Evolutionary conservation across 2,888 invertebrate genomes (phyloP).

Genomic region (Drosophila tanythrix): DNA sequence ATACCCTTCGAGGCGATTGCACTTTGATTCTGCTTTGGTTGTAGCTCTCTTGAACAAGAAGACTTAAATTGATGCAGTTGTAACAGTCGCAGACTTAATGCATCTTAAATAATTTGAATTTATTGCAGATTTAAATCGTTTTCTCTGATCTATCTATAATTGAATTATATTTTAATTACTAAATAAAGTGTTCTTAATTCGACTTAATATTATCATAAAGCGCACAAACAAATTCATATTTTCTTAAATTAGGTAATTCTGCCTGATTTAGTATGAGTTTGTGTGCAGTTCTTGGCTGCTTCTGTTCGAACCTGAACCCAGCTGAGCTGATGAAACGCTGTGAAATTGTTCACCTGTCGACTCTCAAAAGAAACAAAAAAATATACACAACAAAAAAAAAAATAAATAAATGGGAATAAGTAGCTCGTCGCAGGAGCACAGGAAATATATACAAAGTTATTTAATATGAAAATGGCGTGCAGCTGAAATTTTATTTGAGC

Average conservation of each 20-base stretch:
- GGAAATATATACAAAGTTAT: conserved; percentile 76
- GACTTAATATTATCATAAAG: background rate
- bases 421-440: conserved; percentile 48
- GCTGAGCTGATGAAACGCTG: conserved; percentile 50
- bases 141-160: background rate
- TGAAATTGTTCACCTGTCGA: conserved; percentile 72
- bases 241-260: conserved; percentile 15
- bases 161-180: background rate
- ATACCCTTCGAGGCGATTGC: conserved; percentile 44
- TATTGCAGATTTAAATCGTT: background rate
- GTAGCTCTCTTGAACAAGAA: background rate
- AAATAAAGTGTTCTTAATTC: too few species aligned
- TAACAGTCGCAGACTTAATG: background rate
- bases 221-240: conserved; percentile 8
- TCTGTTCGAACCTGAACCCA: conserved; percentile 27
- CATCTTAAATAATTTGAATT: background rate
- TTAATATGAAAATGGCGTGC: conserved; percentile 80
- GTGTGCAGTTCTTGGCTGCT: conserved; percentile 13
- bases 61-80: background rate
- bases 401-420: conserved; percentile 30
- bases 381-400: conserved; percentile 28
- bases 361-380: conserved; percentile 50
- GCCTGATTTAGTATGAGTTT: conserved; percentile 30
- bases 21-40: conserved; percentile 23
- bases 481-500: conserved; percentile 70